These are phyloP conservation scores for Apocheima hispidaria DNA, from an alignment of 2,888 invertebrate genomes.

Conservation along the genomic window DNA sequence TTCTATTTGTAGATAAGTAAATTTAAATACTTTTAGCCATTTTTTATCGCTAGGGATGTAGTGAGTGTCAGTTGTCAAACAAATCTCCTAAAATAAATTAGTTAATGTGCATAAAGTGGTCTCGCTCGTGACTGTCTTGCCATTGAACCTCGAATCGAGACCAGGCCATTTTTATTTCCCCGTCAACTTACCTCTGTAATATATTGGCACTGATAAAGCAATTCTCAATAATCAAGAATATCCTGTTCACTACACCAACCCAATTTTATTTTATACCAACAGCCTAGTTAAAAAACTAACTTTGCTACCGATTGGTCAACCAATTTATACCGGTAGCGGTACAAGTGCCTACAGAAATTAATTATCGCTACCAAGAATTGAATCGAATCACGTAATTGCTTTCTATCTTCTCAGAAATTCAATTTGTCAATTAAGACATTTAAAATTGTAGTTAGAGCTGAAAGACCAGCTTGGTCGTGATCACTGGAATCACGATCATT, in stretches of 20 bases:
- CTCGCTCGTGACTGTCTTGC: conserved; percentile 76
- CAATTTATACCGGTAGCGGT: conserved; percentile 58
- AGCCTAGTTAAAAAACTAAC: conserved; percentile 45
- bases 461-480: conserved; percentile 61
- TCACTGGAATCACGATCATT: conserved; percentile 69
- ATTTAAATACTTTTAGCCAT: conserved; percentile 64
- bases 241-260: conserved; percentile 64
- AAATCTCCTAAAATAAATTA: conserved; percentile 76
- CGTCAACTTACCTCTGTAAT: conserved; percentile 70
- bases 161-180: conserved; percentile 67
- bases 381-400: conserved; percentile 58
- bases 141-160: conserved; percentile 66
- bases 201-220: conserved; percentile 72
- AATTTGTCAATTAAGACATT: conserved; percentile 73
- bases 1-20: conserved; percentile 42
- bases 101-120: conserved; percentile 77
- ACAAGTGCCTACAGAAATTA: conserved; percentile 50
- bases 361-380: conserved; percentile 57
- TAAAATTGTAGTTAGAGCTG: conserved; percentile 58
- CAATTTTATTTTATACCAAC: conserved; percentile 47
- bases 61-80: conserved; percentile 68
- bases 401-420: conserved; percentile 59
- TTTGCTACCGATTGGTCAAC: conserved; percentile 51
- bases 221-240: conserved; percentile 65
- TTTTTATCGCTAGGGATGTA: conserved; percentile 61